phyloP scores from a whole-genome alignment of 1,140 invertebrate genomes.

The Orussus abietinus region DNA sequence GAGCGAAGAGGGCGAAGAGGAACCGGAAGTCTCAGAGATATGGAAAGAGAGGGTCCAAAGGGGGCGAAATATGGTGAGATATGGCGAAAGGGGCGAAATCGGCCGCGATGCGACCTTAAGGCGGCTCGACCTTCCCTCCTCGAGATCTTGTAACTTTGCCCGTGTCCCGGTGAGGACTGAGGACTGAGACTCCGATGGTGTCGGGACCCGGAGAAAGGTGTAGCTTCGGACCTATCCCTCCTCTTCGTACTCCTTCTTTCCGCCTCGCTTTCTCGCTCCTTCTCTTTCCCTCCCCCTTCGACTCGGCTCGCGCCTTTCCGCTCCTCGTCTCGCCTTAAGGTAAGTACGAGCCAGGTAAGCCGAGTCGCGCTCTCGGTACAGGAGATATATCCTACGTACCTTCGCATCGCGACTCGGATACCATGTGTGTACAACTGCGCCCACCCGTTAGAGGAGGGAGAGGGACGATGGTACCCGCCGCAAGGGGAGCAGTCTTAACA shows the following conservation, averaged over 20 bases:
- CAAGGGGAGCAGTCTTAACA: too few relatives aligned
- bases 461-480: too few relatives aligned
- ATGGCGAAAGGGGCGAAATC: slow-evolving; percentile 6
- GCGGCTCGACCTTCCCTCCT: slow-evolving; percentile 35
- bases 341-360: slow-evolving; percentile 6
- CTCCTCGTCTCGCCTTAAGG: slow-evolving; percentile 1
- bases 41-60: too few relatives aligned
- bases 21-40: too few relatives aligned
- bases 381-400: too few relatives aligned
- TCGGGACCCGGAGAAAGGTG: slow-evolving; percentile 49
- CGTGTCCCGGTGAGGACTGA: slow-evolving; percentile 49
- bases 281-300: slow-evolving; percentile 2
- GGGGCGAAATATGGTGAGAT: too few relatives aligned
- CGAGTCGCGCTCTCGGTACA: too few relatives aligned
- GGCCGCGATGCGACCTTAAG: slow-evolving; percentile 11
- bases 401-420: too few relatives aligned
- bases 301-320: slow-evolving; percentile 3
- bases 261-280: slow-evolving; percentile 8
- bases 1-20: too few relatives aligned
- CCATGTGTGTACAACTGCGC: too few relatives aligned
- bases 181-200: too few relatives aligned
- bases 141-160: slow-evolving; percentile 43
- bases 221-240: slow-evolving; percentile 27
- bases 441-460: too few relatives aligned
- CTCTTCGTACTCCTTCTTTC: slow-evolving; percentile 13